Conservation (phyloP, 2,113 vertebrate species). For the Ceuthmochares aereus region DNA sequence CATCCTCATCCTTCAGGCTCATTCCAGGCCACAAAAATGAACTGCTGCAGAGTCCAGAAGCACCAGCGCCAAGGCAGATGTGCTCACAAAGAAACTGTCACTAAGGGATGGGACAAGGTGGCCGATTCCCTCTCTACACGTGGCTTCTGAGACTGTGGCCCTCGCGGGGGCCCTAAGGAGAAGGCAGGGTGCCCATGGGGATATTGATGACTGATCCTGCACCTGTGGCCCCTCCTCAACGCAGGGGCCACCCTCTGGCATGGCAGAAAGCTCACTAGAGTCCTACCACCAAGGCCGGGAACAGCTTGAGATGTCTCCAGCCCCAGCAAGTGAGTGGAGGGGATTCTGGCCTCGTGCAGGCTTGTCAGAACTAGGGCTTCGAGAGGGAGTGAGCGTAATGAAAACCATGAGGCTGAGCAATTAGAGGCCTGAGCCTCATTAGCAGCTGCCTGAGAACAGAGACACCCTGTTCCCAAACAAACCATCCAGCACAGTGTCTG, state of each 20-base stretch:
- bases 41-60: background rate
- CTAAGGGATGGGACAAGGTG: background rate
- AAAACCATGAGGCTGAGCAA: background rate
- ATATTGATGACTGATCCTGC: background rate
- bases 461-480: background rate
- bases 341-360: background rate
- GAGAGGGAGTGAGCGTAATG: background rate
- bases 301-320: background rate
- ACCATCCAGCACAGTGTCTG: background rate
- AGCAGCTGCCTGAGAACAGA: background rate
- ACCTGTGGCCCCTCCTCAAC: no score
- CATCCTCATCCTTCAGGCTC: background rate
- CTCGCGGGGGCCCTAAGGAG: background rate
- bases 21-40: background rate
- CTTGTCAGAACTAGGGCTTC: background rate
- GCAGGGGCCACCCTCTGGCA: background rate
- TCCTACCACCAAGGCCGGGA: background rate
- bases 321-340: background rate
- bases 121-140: background rate
- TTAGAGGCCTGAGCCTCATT: background rate
- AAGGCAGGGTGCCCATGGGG: accelerated
- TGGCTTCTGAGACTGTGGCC: accelerated
- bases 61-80: background rate
- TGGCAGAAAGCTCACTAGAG: background rate
- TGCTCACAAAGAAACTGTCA: background rate